Percentiles rank a stretch among this genome's conserved stretches.
Evolutionary conservation across 2,888 invertebrate species (phyloP).

Genomic region (Prenolepis imparis): DNA sequence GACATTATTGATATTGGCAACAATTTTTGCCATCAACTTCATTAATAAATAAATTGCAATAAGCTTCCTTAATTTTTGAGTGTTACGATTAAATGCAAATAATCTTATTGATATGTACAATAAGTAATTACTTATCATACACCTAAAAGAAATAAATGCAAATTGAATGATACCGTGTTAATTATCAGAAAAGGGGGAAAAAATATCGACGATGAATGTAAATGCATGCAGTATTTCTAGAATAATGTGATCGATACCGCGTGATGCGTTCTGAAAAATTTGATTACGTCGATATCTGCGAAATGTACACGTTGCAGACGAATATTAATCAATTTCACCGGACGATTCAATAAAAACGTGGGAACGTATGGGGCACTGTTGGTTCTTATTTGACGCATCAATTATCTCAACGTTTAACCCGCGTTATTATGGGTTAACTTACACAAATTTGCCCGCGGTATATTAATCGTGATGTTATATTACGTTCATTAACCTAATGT

Average conservation of each 20-base stretch:
- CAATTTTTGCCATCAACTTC: not conserved
- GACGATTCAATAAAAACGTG: slow-evolving; percentile 2
- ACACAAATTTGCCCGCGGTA: slow-evolving; percentile 15
- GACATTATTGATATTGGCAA: not conserved
- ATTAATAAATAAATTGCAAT: not conserved
- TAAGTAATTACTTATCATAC: not conserved
- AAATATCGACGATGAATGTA: not conserved
- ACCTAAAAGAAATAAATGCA: not conserved
- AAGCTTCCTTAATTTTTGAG: not conserved
- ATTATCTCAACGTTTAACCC: slow-evolving; percentile 42
- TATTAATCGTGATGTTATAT: slow-evolving; percentile 4
- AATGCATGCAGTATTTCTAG: not conserved
- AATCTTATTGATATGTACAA: not conserved
- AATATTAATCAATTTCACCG: slow-evolving; percentile 37
- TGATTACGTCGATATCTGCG: not conserved
- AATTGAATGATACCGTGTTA: too few relatives aligned
- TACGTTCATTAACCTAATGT: slow-evolving; percentile 27
- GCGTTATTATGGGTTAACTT: slow-evolving; percentile 40
- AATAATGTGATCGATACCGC: not conserved
- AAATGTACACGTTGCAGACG: not conserved
- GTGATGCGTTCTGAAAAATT: not conserved
- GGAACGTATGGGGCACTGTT: not conserved
- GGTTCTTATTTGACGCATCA: slow-evolving; percentile 28
- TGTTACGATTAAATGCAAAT: not conserved
- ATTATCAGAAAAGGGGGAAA: not conserved